Conservation (phyloP, 2,888 invertebrate genomes). For the Galerucella pusilla region DNA sequence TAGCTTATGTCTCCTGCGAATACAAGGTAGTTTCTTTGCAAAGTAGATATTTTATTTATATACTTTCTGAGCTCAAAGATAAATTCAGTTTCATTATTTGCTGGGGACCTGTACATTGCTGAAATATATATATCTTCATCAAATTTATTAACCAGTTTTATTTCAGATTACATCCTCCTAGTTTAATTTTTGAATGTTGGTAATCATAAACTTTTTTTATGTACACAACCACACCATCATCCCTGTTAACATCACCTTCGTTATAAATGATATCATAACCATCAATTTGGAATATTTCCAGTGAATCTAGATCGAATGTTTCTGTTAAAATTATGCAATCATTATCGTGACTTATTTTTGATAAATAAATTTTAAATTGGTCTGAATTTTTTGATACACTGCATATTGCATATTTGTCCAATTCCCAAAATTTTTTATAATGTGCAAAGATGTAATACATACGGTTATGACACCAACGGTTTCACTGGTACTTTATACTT, state of each 20-base stretch:
- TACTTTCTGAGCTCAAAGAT: no score
- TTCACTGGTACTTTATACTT: no score
- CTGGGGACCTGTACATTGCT: neutral
- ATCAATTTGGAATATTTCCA: neutral
- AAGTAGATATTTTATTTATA: no score
- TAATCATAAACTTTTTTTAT: neutral
- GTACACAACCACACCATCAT: constrained; percentile 19
- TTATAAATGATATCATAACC: constrained; percentile 10
- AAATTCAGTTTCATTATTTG: no score
- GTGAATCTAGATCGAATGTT: neutral
- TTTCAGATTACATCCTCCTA: neutral
- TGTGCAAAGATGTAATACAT: no score
- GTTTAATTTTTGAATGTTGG: neutral
- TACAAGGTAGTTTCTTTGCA: no score
- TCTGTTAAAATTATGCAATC: constrained; percentile 16
- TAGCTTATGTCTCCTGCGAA: no score
- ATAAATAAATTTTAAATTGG: constrained; percentile 23
- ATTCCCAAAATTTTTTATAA: no score
- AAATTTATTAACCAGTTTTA: neutral
- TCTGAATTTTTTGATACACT: constrained; percentile 26
- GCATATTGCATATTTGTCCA: constrained; percentile 1
- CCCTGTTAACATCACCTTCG: constrained; percentile 13
- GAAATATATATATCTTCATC: neutral
- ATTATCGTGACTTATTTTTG: constrained; percentile 3
- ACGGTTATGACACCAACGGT: no score